Evolutionary conservation across 1,140 invertebrate species (phyloP).

Genomic region (Ooceraea biroi): DNA sequence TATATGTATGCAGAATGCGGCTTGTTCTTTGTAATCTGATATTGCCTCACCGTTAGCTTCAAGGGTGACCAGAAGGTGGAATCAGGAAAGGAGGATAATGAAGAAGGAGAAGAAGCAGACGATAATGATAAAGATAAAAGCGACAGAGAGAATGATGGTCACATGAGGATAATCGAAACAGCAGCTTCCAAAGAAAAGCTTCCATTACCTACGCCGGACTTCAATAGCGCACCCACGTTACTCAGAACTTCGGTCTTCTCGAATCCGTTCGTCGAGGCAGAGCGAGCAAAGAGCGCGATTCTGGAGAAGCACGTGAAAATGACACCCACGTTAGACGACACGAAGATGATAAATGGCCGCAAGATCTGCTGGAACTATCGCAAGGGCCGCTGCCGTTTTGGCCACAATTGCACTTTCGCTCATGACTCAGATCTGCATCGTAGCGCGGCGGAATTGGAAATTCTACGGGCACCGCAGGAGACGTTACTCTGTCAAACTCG

Average conservation of each 20-base stretch:
- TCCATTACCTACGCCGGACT: slow-evolving; percentile 87
- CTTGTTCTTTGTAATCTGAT: slow-evolving; percentile 86
- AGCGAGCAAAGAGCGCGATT: slow-evolving; percentile 94
- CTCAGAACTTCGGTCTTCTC: slow-evolving; percentile 92
- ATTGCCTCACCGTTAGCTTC: slow-evolving; percentile 84
- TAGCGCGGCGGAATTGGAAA: slow-evolving; percentile 87
- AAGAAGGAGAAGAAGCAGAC: slow-evolving; percentile 72
- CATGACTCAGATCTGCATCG: slow-evolving; percentile 94
- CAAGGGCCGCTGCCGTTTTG: slow-evolving; percentile 95
- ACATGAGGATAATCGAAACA: slow-evolving; percentile 63
- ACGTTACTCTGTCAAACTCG: slow-evolving; percentile 85
- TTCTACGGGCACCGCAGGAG: slow-evolving; percentile 86
- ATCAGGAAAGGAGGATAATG: slow-evolving; percentile 63
- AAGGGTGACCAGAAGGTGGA: slow-evolving; percentile 79
- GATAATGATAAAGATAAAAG: slow-evolving; percentile 70
- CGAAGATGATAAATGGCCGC: slow-evolving; percentile 93
- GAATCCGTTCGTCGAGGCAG: slow-evolving; percentile 96
- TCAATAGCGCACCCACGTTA: slow-evolving; percentile 82
- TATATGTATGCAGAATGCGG: slow-evolving; percentile 71
- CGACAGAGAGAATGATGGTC: slow-evolving; percentile 40
- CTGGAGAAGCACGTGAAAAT: slow-evolving; percentile 98
- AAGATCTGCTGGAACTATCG: slow-evolving; percentile 98
- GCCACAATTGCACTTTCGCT: slow-evolving; percentile 96
- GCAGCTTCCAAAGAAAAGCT: slow-evolving; percentile 84
- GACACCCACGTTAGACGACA: slow-evolving; percentile 90